phyloP scores from a whole-genome alignment of 2,888 invertebrate genomes.

The Microctonus aethiopoides region DNA sequence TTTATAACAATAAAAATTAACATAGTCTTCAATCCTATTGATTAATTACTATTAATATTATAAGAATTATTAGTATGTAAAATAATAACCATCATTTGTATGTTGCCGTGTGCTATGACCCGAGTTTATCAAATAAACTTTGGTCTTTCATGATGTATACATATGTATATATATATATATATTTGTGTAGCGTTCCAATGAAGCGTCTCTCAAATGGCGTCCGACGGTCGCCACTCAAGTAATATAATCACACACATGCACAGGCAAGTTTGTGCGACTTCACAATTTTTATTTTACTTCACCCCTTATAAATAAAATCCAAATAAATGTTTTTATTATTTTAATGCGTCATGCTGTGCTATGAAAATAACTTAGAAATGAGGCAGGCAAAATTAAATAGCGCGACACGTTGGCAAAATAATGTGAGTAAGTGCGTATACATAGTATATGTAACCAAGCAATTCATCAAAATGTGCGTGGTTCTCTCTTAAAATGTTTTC shows the following conservation, averaged over 20 bases:
- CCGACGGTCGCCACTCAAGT: slow-evolving; percentile 34
- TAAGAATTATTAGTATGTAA: background rate
- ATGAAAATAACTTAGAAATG: background rate
- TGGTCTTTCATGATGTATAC: slow-evolving; percentile 14
- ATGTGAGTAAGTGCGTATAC: too few relatives aligned
- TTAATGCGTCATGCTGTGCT: background rate
- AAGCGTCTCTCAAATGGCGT: slow-evolving; percentile 23
- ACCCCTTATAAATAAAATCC: background rate
- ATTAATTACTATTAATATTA: background rate
- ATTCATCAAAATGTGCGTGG: too few relatives aligned
- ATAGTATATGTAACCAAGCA: too few relatives aligned
- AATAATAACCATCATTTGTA: slow-evolving; percentile 16
- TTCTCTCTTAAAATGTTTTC: too few relatives aligned
- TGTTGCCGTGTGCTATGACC: slow-evolving; percentile 24
- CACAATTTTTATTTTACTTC: too few relatives aligned
- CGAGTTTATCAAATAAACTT: slow-evolving; percentile 39
- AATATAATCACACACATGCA: slow-evolving; percentile 6
- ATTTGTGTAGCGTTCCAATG: background rate
- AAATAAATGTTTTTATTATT: background rate
- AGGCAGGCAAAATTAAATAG: background rate
- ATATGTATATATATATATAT: background rate
- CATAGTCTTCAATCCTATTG: background rate
- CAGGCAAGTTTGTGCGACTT: too few relatives aligned
- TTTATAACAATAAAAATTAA: background rate
- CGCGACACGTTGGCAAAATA: background rate